Conservation (phyloP, 2,888 invertebrate species). For the Pogonocherus hispidulus region DNA sequence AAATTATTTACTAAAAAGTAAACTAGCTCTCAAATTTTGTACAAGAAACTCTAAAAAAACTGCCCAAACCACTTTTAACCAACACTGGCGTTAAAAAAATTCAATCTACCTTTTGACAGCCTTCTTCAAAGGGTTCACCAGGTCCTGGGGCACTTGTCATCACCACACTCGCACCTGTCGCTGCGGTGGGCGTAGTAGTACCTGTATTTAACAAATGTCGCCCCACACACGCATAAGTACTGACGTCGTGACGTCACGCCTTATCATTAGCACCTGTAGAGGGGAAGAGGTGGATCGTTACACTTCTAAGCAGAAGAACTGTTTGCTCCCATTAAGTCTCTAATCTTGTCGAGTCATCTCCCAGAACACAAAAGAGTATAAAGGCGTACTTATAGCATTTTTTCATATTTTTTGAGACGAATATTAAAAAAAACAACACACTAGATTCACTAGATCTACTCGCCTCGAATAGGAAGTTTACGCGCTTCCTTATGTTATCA, state of each 20-base stretch:
- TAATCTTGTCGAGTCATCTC: conserved; percentile 34
- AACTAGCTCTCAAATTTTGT: no score
- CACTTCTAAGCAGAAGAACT: conserved; percentile 15
- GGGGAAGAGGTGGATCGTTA: conserved; percentile 47
- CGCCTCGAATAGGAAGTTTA: no score
- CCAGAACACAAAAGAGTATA: neutral
- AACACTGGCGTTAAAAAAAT: no score
- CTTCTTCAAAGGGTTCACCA: conserved; percentile 18
- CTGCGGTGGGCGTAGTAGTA: conserved; percentile 58
- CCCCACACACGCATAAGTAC: conserved; percentile 61
- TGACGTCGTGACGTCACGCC: conserved; percentile 58
- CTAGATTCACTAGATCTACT: no score
- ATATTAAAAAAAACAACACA: no score
- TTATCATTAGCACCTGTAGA: conserved; percentile 64
- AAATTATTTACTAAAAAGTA: no score
- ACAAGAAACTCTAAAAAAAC: no score
- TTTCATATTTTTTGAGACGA: neutral
- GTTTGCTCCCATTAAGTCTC: conserved; percentile 25
- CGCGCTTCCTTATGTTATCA: no score
- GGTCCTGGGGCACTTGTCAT: conserved; percentile 34
- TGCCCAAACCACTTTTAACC: no score
- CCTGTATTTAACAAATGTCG: conserved; percentile 63
- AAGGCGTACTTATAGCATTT: neutral
- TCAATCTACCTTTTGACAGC: conserved; percentile 9
- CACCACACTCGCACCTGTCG: conserved; percentile 50